phyloP scores from a whole-genome alignment of 2,113 vertebrate species.

The Axis porcinus region DNA sequence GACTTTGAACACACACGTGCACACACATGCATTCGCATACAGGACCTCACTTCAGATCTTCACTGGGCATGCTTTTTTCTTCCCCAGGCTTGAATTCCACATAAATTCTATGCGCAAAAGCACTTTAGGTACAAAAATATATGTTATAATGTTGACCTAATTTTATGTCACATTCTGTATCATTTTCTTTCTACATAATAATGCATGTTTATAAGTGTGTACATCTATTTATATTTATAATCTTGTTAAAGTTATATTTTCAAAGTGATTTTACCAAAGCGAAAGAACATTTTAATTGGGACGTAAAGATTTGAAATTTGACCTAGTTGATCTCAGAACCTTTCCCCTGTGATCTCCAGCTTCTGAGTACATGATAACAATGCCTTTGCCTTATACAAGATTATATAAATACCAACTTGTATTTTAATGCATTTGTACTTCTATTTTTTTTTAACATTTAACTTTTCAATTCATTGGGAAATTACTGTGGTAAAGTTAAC shows the following conservation, averaged over 20 bases:
- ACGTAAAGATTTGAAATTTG: not conserved
- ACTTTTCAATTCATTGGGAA: not conserved
- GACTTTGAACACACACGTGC: not conserved
- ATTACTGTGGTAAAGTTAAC: not conserved
- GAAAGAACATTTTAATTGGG: not conserved
- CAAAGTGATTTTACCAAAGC: not conserved
- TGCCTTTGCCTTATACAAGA: not conserved
- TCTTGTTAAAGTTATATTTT: not conserved
- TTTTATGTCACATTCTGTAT: not conserved
- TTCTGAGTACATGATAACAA: not conserved
- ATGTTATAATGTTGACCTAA: not conserved
- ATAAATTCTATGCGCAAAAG: not conserved
- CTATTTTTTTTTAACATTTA: not conserved
- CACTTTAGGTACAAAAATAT: not conserved
- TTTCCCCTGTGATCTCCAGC: not conserved
- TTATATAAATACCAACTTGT: not conserved
- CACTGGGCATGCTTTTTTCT: not conserved
- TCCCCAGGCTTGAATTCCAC: not conserved
- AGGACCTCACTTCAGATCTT: not conserved
- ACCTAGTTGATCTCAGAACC: not conserved
- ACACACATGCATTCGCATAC: not conserved
- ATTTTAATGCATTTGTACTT: not conserved
- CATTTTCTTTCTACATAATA: not conserved
- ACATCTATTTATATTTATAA: not conserved
- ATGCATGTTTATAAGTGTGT: not conserved